Conservation (phyloP, 2,113 vertebrate species). For the Bombycilla garrulus region DNA sequence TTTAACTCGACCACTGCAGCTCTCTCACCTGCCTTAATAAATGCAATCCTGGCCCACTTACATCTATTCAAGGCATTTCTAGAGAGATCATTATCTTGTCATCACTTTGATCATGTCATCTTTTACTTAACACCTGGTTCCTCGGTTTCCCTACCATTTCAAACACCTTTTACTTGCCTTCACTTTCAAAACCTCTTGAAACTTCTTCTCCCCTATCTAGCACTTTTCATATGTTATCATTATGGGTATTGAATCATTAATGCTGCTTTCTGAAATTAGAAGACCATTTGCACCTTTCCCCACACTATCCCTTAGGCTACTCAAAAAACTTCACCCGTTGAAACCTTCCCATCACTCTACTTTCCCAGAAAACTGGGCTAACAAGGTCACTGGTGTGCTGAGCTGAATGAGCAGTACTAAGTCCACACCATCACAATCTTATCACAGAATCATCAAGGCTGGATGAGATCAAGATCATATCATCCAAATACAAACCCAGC, state of each 20-base stretch:
- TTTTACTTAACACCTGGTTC: not conserved
- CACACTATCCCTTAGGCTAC: not conserved
- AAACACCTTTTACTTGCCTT: not conserved
- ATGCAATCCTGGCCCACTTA: not conserved
- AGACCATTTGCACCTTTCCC: not conserved
- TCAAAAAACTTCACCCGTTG: not conserved
- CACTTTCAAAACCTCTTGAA: not conserved
- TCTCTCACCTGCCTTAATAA: not conserved
- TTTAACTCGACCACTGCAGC: not conserved
- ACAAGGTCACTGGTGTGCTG: not conserved
- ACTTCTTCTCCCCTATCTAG: not conserved
- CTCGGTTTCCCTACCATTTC: not conserved
- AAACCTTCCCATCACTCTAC: not conserved
- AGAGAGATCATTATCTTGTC: conserved; percentile 2
- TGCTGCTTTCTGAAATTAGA: not conserved
- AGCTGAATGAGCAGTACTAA: not conserved
- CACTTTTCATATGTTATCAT: not conserved
- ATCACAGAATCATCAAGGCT: not conserved
- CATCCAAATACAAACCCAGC: not conserved
- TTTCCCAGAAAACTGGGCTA: not conserved
- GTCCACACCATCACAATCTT: not conserved
- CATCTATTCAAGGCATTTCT: not conserved
- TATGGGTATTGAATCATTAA: not conserved
- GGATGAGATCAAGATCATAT: not conserved
- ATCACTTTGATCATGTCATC: not conserved